Evolutionary conservation across 37 sponge, comb jelly and placozoan genomes (phyloP).

Genomic region (Aplysina aerophoba): DNA sequence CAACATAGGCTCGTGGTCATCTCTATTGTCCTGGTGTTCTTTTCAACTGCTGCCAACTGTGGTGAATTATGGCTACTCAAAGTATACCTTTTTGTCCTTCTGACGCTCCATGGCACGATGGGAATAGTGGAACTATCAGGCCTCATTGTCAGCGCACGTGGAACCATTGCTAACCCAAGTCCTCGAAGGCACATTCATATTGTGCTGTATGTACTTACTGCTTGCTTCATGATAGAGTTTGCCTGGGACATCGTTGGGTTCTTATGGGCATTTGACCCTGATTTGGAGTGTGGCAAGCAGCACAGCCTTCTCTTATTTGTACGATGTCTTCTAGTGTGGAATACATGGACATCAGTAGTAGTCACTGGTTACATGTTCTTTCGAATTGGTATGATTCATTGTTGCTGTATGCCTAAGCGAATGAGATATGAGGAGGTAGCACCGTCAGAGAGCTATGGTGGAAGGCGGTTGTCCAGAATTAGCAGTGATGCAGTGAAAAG

Average conservation of each 20-base stretch:
- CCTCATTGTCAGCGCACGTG: conserved; percentile 52
- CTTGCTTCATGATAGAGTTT: conserved; percentile 45
- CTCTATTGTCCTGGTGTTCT: conserved; percentile 33
- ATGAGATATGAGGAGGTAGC: conserved; percentile 30
- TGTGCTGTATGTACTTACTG: conserved; percentile 47
- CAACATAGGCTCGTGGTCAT: conserved; percentile 50
- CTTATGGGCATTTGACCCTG: conserved; percentile 72
- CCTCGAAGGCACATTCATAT: conserved; percentile 49
- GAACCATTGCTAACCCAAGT: conserved; percentile 68
- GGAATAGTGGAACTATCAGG: conserved; percentile 37
- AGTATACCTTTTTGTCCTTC: conserved; percentile 56
- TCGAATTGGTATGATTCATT: conserved; percentile 32
- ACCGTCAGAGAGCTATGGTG: conserved; percentile 30
- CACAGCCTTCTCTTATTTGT: conserved; percentile 38
- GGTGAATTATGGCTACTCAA: conserved; percentile 37
- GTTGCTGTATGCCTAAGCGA: conserved; percentile 34
- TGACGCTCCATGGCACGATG: conserved; percentile 42
- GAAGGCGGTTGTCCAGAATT: conserved; percentile 30
- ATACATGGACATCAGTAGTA: conserved; percentile 14
- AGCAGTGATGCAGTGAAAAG: conserved; percentile 38
- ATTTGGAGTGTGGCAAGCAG: conserved; percentile 47
- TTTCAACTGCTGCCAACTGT: conserved; percentile 41
- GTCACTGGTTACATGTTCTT: conserved; percentile 49
- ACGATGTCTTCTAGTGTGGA: conserved; percentile 63
- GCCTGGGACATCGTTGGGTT: conserved; percentile 75